Evolutionary conservation across 2,797 vertebrate species (phyloP), one percentile per base, ranked within the genome.

Genomic region (Spondyliosoma cantharus): DNA sequence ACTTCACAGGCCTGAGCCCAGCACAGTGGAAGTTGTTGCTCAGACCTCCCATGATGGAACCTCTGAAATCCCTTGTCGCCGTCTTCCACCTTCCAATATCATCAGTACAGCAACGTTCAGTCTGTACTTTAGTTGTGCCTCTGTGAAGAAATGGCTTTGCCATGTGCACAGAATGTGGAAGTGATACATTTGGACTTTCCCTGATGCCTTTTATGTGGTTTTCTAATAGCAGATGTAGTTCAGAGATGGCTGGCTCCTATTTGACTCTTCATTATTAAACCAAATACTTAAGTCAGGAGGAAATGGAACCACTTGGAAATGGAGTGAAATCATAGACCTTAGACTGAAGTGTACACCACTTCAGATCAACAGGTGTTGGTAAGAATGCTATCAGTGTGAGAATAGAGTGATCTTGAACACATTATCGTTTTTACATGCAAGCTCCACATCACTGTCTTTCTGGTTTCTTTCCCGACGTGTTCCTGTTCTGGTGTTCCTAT

Each of bases 41-140:
- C 66, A 60, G 91, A 92, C 89, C 92, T 92, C 90, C 91, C 89
- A 87, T 78, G 76, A 82, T 8, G 82, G 71, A 85, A 56, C 72
- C 74, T 68, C 32, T 3, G 0, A 68, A 81, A 82, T 72, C 80
- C 62, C 42, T 57, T 0, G 9, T 71, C 19, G 16, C 59, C 56
- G 53, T 84, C 63, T 70, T 65, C 79, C 50, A 76, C 25, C 45
- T 61, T 74, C 25, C 14, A 14, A 25, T 69, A 68, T 76, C 37
- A 60, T 80, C 63, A 45, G 16, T 3, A 15, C 37, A 37, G 24
- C 24, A 48, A 45, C 29, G 3, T 9, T 27, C 17, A 50, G 22
- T 42, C n/a, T 25, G 16, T 20, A 20, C 60, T 65, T 64, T 45
- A 62, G 45, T 9, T 32, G 20, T 68, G 32, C n/a, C 42, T 68